Evolutionary conservation across 2,888 invertebrate genomes (phyloP).

Genomic region (Volucella bombylans): DNA sequence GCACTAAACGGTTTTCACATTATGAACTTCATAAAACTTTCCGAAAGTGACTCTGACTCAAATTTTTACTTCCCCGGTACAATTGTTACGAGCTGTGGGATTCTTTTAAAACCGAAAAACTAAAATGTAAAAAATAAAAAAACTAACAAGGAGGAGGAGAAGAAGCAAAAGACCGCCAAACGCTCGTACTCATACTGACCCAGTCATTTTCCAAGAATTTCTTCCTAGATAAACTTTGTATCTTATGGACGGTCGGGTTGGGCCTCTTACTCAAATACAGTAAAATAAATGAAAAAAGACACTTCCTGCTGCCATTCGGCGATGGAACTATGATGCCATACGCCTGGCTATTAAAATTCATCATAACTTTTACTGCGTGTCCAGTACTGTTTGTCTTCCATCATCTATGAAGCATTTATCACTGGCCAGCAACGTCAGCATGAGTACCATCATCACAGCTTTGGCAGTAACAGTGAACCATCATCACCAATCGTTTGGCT

Average conservation of each 20-base stretch:
- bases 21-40: constrained; percentile 43
- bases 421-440: constrained; percentile 23
- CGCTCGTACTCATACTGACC: constrained; percentile 23
- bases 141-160: neutral
- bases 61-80: constrained; percentile 10
- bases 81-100: constrained; percentile 16
- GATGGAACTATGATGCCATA: neutral
- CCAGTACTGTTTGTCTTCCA: constrained; percentile 43
- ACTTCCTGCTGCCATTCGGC: constrained; percentile 31
- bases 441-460: constrained; percentile 26
- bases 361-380: constrained; percentile 58
- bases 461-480: constrained; percentile 26
- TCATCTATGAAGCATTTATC: constrained; percentile 58
- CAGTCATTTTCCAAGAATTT: constrained; percentile 42
- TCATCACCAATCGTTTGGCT: constrained; percentile 56
- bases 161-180: constrained; percentile 1
- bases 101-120: neutral
- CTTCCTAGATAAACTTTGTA: constrained; percentile 49
- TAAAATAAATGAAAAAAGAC: constrained; percentile 10
- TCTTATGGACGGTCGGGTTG: constrained; percentile 8
- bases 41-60: constrained; percentile 9
- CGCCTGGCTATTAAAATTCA: constrained; percentile 55
- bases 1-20: constrained; percentile 43
- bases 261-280: constrained; percentile 6
- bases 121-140: neutral